Evolutionary conservation across 2,113 vertebrate species (phyloP).

Genomic region (Budorcas taxicolor): DNA sequence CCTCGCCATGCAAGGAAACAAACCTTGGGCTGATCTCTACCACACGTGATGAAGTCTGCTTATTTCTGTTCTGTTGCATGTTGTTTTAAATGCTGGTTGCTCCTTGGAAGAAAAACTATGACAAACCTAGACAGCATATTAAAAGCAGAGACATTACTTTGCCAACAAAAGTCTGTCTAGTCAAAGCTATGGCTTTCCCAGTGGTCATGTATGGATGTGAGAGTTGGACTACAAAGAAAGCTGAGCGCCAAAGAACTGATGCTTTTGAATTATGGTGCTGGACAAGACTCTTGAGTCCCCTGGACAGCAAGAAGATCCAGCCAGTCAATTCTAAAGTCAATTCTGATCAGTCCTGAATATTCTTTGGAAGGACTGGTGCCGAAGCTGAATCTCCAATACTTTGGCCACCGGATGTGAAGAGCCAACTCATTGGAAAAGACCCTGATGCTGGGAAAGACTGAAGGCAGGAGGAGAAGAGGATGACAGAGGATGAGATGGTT

Average conservation of each 20-base stretch:
- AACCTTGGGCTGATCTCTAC: background rate
- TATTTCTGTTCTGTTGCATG: background rate
- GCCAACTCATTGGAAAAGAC: background rate
- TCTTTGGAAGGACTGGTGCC: background rate
- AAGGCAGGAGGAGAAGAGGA: background rate
- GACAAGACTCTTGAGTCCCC: background rate
- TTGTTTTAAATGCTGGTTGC: background rate
- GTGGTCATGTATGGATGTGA: background rate
- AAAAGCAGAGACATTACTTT: background rate
- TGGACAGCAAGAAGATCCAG: background rate
- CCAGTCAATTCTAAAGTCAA: background rate
- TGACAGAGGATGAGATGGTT: background rate
- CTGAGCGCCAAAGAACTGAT: background rate
- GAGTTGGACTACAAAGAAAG: background rate
- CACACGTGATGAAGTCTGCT: too few relatives aligned
- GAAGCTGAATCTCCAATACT: background rate
- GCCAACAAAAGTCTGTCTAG: background rate
- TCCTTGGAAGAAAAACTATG: background rate
- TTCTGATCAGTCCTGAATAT: background rate
- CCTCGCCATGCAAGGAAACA: rapidly evolving
- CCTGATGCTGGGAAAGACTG: background rate
- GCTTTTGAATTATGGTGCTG: background rate
- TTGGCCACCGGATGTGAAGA: background rate
- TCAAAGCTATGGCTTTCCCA: background rate
- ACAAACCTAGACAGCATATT: background rate